These are phyloP conservation scores for Tipula unca DNA, from an alignment of 2,888 invertebrate genomes.

Conservation along the genomic window DNA sequence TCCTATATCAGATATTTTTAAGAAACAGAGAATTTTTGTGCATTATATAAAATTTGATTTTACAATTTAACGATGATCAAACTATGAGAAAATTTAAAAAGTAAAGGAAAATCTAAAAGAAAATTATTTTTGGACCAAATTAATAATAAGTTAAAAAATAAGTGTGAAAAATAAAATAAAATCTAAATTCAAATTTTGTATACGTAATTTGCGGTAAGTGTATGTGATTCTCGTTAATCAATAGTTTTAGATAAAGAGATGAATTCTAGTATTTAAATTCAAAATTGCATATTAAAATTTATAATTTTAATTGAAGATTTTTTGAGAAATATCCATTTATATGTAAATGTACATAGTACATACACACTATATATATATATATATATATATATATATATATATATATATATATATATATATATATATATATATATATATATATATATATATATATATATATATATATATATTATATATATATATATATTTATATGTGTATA, in stretches of 20 bases:
- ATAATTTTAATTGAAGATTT: no score
- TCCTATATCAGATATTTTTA: no score
- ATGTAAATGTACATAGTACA: no score
- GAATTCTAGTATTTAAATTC: neutral
- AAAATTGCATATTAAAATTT: no score
- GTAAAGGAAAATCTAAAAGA: neutral
- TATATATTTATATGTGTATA: no score
- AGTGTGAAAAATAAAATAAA: neutral
- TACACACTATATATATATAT: no score
- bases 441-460: no score
- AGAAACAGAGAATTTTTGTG: neutral
- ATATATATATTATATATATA: no score
- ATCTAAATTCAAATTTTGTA: neutral
- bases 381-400: no score
- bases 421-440: no score
- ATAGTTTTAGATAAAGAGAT: neutral
- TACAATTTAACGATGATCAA: neutral
- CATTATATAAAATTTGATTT: neutral
- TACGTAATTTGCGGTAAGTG: neutral
- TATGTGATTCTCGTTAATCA: neutral
- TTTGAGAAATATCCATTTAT: no score
- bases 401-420: no score
- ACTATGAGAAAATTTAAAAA: neutral
- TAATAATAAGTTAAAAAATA: neutral
- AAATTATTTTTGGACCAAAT: neutral